Base-by-base conservation (phyloP, 2,888 invertebrate species). In the Heliconius hortense region DNA sequence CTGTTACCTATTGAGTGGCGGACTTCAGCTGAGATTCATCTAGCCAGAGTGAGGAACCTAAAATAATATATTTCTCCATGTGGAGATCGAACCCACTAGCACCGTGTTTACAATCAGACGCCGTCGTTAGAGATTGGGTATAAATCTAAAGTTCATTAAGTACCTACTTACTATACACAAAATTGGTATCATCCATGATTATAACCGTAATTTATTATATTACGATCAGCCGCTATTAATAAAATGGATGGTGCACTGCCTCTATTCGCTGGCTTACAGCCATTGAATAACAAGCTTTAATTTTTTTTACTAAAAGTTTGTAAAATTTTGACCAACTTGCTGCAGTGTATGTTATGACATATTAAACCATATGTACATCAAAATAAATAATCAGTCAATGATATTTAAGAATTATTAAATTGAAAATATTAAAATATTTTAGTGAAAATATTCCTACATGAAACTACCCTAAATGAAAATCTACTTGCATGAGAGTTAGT, bases 281-380 rank as follows among this genome's bases (percentile, higher is more conserved):
- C 26, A 69, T 35, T 69, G 31, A 56, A 31, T 31, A 56, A 35
- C n/a, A 53, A 15, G 69, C n/a, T 69, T 72, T 60, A 63, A 63
- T 26, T 24, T 66, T 39, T 64, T 39, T 39, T 39, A 66, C 66
- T n/a, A 24, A 66, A 39, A 43, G 24, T 66, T 66, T 18, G 39
- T 24, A 24, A 66, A 39, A 15, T 39, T 39, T 66, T 39, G 15
- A 7, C 24, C 15, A 43, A 66, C 24, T 66, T 24, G 39, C 24
- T 39, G 66, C 15, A 39, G 39, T 15, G 39, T 66, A 24, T 39
- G 5, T 66, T 39, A n/a, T 64, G 64, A 39, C 39, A 64, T 64
- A 15, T 39, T 24, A 24, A 66, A 43, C 39, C 15, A 24, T 39
- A 2, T 15, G 5, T 66, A 15, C 39, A 35, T n/a, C 8, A 28